Conservation (phyloP, 1,140 invertebrate species). For the Sminthurides bifidus region DNA sequence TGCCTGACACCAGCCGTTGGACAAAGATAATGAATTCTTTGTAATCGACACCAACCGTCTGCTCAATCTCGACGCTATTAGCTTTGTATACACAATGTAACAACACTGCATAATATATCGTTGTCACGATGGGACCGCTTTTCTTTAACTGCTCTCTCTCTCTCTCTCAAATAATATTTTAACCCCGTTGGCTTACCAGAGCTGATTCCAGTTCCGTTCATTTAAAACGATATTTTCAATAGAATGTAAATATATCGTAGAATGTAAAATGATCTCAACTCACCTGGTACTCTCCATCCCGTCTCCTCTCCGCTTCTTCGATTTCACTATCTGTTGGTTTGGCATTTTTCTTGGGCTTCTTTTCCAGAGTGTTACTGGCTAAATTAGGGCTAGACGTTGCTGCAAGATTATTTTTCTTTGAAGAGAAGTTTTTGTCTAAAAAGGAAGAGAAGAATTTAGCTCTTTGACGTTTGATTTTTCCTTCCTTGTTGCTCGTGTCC, state of each 20-base stretch:
- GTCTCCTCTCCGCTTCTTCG: slow-evolving; percentile 20
- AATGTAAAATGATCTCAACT: neutral
- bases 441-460: slow-evolving; percentile 21
- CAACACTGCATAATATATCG: too few relatives aligned
- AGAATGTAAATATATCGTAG: neutral
- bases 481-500: neutral
- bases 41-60: too few relatives aligned
- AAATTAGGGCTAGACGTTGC: neutral
- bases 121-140: too few relatives aligned
- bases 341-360: neutral
- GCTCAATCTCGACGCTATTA: too few relatives aligned
- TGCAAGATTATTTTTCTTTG: neutral
- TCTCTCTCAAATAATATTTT: too few relatives aligned
- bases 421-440: slow-evolving; percentile 14
- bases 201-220: too few relatives aligned
- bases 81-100: too few relatives aligned
- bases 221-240: too few relatives aligned
- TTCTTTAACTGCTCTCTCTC: too few relatives aligned
- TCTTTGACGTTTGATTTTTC: slow-evolving; percentile 13
- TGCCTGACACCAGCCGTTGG: too few relatives aligned
- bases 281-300: slow-evolving; percentile 26
- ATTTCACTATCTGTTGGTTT: slow-evolving; percentile 24
- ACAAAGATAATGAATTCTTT: too few relatives aligned
- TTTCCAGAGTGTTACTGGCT: neutral
- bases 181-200: too few relatives aligned